These are phyloP conservation scores for Elegia similella DNA, from an alignment of 2,888 invertebrate genomes.

Conservation along the genomic window DNA sequence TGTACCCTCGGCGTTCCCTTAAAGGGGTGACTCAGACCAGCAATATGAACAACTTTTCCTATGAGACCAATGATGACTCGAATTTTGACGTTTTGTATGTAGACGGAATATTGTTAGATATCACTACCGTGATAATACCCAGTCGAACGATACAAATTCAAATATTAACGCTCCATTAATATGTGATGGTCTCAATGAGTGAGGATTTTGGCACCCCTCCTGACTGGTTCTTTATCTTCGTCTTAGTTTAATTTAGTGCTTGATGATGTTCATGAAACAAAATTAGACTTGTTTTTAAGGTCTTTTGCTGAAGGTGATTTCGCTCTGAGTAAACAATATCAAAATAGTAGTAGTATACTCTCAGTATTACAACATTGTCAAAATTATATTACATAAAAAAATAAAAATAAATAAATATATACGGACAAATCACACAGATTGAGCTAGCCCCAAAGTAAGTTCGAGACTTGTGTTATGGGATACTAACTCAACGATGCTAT, in stretches of 20 bases:
- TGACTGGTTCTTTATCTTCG: constrained; percentile 10
- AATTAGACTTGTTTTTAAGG: constrained; percentile 13
- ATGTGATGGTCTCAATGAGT: constrained; percentile 3
- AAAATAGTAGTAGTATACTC: not conserved
- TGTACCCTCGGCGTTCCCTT: no score
- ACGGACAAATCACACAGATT: no score
- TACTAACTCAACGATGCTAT: no score
- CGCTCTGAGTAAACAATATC: not conserved
- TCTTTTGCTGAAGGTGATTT: constrained; percentile 6
- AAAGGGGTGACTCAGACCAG: no score
- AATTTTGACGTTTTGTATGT: no score
- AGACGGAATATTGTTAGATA: no score
- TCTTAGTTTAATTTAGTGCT: constrained; percentile 9
- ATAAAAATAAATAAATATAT: no score
- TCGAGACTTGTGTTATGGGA: no score
- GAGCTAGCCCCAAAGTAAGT: no score
- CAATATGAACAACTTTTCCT: no score
- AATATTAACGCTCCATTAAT: constrained; percentile 6
- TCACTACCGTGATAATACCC: no score
- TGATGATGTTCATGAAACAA: constrained; percentile 4
- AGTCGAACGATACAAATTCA: not conserved
- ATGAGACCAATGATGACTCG: no score
- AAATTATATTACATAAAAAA: not conserved
- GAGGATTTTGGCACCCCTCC: constrained; percentile 2
- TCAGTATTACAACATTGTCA: not conserved